Evolutionary conservation across 2,113 vertebrate genomes (phyloP).

Genomic region (Heterocephalus glaber): DNA sequence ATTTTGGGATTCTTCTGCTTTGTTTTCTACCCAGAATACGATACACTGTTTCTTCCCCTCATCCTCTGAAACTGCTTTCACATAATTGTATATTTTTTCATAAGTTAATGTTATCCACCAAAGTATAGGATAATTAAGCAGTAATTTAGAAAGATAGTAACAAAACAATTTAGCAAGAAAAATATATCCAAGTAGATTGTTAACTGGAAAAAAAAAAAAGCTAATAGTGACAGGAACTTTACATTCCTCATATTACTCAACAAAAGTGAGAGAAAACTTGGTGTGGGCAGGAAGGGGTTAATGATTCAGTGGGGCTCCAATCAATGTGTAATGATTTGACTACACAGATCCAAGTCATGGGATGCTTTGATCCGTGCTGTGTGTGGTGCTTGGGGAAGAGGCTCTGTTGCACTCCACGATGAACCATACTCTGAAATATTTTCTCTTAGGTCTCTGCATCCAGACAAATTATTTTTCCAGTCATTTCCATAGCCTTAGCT

Average conservation of each 20-base stretch:
- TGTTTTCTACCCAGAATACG: slow-evolving; percentile 6
- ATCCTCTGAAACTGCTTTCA: background rate
- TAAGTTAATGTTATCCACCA: slow-evolving; percentile 50
- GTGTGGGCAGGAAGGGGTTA: slow-evolving; percentile 78
- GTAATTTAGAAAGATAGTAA: slow-evolving; percentile 32
- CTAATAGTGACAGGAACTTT: background rate
- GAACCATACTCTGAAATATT: slow-evolving; percentile 85
- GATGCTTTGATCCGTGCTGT: slow-evolving; percentile 89
- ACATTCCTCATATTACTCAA: slow-evolving; percentile 41
- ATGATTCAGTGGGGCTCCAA: slow-evolving; percentile 83
- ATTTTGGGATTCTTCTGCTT: slow-evolving; percentile 59
- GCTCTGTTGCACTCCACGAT: slow-evolving; percentile 85
- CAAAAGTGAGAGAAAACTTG: slow-evolving; percentile 51
- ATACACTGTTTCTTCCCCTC: background rate
- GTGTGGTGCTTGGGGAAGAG: slow-evolving; percentile 84
- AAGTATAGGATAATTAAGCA: slow-evolving; percentile 38
- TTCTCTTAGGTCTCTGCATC: slow-evolving; percentile 85
- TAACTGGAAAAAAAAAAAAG: slow-evolving; percentile 40
- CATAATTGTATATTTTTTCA: slow-evolving; percentile 23
- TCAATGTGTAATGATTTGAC: slow-evolving; percentile 92
- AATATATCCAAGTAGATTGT: slow-evolving; percentile 44
- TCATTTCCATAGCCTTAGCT: slow-evolving; percentile 80
- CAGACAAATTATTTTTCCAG: slow-evolving; percentile 83
- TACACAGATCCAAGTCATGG: slow-evolving; percentile 87
- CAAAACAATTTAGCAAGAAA: slow-evolving; percentile 55